Conservation (phyloP, 1,140 invertebrate species). For the Euborellia annulipes region DNA sequence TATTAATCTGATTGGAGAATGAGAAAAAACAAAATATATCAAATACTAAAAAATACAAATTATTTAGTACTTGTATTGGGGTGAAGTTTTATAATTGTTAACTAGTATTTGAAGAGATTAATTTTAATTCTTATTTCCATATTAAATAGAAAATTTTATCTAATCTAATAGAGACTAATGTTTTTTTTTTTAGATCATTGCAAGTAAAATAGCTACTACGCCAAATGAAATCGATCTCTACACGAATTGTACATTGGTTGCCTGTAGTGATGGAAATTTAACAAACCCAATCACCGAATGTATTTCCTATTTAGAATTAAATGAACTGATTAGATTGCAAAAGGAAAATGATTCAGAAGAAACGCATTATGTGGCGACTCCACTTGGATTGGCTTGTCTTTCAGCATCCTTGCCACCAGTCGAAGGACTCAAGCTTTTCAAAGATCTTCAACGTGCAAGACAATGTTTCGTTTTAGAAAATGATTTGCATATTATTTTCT, state of each 20-base stretch:
- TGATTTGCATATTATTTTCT: conserved; percentile 88
- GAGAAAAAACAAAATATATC: too few relatives aligned
- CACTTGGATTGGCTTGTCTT: conserved; percentile 79
- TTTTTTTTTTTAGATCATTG: conserved; percentile 60
- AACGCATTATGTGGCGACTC: conserved; percentile 52
- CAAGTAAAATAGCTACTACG: conserved; percentile 64
- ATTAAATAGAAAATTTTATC: too few relatives aligned
- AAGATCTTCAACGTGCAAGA: conserved; percentile 79
- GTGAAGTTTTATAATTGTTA: too few relatives aligned
- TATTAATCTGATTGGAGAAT: too few relatives aligned
- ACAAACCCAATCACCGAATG: conserved; percentile 33
- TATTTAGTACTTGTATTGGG: too few relatives aligned
- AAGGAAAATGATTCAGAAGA: not conserved
- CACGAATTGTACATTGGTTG: conserved; percentile 59
- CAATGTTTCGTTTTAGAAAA: conserved; percentile 83
- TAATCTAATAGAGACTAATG: too few relatives aligned
- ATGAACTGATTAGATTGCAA: conserved; percentile 34
- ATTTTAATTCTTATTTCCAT: too few relatives aligned
- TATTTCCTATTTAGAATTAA: conserved; percentile 36
- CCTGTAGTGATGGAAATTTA: conserved; percentile 21
- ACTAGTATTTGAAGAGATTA: too few relatives aligned
- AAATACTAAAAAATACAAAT: too few relatives aligned
- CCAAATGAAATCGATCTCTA: conserved; percentile 60
- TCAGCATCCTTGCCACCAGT: conserved; percentile 83
- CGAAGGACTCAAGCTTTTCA: conserved; percentile 75